These are phyloP conservation scores for Autographa gamma DNA, from an alignment of 2,888 invertebrate species.

Conservation along the genomic window DNA sequence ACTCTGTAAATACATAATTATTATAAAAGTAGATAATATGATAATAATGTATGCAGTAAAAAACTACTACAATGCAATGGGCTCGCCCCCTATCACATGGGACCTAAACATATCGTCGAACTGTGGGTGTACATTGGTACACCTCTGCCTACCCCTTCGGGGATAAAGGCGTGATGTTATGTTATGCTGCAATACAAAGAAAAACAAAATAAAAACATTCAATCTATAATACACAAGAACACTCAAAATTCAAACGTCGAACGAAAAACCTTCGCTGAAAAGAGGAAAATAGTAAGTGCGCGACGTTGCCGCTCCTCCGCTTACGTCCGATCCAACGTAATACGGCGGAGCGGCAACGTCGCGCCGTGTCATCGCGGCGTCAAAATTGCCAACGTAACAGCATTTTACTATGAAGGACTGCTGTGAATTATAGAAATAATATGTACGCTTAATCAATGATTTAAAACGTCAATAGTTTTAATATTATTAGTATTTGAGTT, in stretches of 20 bases:
- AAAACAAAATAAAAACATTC: neutral
- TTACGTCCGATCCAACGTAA: slow-evolving; percentile 39
- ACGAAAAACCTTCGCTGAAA: slow-evolving; percentile 43
- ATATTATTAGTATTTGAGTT: no score
- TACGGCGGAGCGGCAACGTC: slow-evolving; percentile 49
- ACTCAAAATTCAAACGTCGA: neutral
- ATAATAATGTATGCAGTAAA: no score
- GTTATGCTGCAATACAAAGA: neutral
- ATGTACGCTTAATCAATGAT: no score
- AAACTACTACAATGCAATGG: no score
- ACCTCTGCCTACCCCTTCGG: no score
- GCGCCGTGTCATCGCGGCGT: slow-evolving; percentile 39
- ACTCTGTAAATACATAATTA: no score
- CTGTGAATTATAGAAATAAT: slow-evolving; percentile 10
- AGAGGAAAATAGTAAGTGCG: slow-evolving; percentile 42
- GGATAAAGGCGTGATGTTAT: no score
- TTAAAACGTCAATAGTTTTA: no score
- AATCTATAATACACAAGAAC: neutral
- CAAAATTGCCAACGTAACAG: slow-evolving; percentile 20
- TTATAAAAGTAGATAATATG: no score
- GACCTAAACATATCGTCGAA: no score
- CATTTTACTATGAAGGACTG: slow-evolving; percentile 38
- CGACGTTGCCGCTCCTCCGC: slow-evolving; percentile 49
- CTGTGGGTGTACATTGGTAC: no score
- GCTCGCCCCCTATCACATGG: no score